Base-by-base conservation (phyloP, 2,888 invertebrate species). In the Melangyna quadrimaculata region DNA sequence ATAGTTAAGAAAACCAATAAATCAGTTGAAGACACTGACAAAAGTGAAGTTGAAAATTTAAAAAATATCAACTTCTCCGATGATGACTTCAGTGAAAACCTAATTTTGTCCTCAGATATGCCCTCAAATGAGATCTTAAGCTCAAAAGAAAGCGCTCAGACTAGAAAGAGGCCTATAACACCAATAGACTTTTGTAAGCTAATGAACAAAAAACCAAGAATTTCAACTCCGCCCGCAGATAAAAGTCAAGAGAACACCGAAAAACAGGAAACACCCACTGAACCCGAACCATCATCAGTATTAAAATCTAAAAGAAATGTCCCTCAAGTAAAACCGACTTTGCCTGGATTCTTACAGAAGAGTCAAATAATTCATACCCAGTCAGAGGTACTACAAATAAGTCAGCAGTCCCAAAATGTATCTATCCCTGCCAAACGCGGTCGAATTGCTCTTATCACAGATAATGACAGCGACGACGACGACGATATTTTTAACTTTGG, bases 401-500 rank as follows among this genome's bases (percentile, higher is more conserved):
- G 14, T n/a, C 57, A 45, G 6, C 71, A 40, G 12, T 10, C 17
- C 0, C 32, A 12, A 6, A 53, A 70, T 2, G 59, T n/a, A 6
- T 10, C 78, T 3, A 63, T 70, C n/a, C 37, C 82, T 0, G 82
- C 78, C 0, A 91, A 91, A 67, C 89, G 90, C 6, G 77, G 89
- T 9, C 88, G 88, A 1, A 86, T 91, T 24, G 88, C 90, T 40
- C 77, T 84, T n/a, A 78, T 91, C 3, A 88, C 88, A 45, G 90
- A 90, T 65, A 88, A 89, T 74, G 91, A 88, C 32, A 87, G 75
- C 10, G 87, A 82, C 19, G 88, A 90, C 63, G 89, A 89, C 17
- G 90, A 90, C 14, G 89, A 90, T 83, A 81, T 90, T 3, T 91
- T 91, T 35, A 87, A 90, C 32, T 91, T 91, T 87, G 89, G 87